These are phyloP conservation scores for Carpatolechia fugitivella DNA, from an alignment of 2,888 invertebrate species.

Conservation along the genomic window DNA sequence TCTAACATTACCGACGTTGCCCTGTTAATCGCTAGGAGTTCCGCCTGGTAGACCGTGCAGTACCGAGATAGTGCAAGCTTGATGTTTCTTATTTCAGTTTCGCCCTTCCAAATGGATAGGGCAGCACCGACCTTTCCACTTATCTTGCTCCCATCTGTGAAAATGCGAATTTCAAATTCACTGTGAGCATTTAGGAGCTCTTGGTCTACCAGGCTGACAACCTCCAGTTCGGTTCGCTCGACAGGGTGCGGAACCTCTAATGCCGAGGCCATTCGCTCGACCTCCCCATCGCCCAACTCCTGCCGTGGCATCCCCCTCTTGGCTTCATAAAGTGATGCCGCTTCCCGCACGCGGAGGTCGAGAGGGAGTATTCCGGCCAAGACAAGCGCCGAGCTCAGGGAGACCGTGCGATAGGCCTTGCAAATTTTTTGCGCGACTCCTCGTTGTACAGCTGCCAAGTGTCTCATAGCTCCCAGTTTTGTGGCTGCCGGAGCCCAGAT, in stretches of 20 bases:
- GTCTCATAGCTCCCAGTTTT: neutral
- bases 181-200: too few relatives aligned
- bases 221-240: neutral
- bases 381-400: neutral
- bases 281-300: neutral
- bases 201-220: too few relatives aligned
- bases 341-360: neutral
- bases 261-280: neutral
- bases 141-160: neutral
- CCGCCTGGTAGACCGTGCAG: slow-evolving; percentile 5
- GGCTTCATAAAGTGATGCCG: neutral
- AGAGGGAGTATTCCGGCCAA: neutral
- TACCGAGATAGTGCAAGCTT: neutral
- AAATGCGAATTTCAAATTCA: too few relatives aligned
- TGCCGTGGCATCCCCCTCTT: neutral
- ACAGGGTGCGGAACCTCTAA: neutral
- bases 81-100: neutral
- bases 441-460: neutral
- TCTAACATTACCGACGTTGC: neutral
- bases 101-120: neutral
- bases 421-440: neutral
- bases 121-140: neutral
- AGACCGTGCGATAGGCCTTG: neutral
- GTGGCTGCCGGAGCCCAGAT: slow-evolving; percentile 16
- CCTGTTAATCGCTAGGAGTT: neutral